Base-by-base conservation (phyloP, 2,113 vertebrate genomes). In the Astatoreochromis straeleni region DNA sequence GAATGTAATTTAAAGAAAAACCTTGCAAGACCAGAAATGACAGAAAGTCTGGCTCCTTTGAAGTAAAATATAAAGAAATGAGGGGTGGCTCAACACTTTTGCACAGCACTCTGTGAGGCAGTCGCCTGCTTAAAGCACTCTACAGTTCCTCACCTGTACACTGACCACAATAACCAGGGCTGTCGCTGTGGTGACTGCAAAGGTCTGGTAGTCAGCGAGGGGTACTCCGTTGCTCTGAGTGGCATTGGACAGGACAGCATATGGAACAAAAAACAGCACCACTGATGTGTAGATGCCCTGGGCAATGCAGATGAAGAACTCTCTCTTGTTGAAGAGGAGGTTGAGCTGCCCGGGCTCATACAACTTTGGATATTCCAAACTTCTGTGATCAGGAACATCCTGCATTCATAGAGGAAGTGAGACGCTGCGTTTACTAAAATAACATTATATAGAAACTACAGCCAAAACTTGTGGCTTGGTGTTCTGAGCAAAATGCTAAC, bases 251-350 rank as follows among this genome's bases (percentile, higher is more conserved):
- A 99, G 97, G 81, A 97, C 89, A 0, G 97, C 97, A 0, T 98
- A 98, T 4, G 98, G 98, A 58, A 99, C 97, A 90, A 99, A 99
- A 94, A 99, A 99, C 95, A 98, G 96, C 89, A 99, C 97, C 80
- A 98, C 95, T 0, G 98, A 98, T 6, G 98, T 98, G 96, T 98
- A 99, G 96, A 99, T 98, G 91, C 98, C 98, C 92, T 98, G 98
- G 6, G 97, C 96, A 1, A 99, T 98, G 96, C 98, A 98, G 96
- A 99, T 98, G 95, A 99, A 99, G 93, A 99, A 99, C 93, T 99
- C 98, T 0, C 97, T 96, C 94, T 99, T 99, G 96, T 99, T 99
- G 96, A 99, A 99, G 85, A 99, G 98, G 70, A 99, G 97, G 93
- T 99, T 99, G 82, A 99, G 96, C 96, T 99, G 98, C 16, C 98